Evolutionary conservation across 2,888 invertebrate species (phyloP).

Genomic region (Drosophila gaucha): DNA sequence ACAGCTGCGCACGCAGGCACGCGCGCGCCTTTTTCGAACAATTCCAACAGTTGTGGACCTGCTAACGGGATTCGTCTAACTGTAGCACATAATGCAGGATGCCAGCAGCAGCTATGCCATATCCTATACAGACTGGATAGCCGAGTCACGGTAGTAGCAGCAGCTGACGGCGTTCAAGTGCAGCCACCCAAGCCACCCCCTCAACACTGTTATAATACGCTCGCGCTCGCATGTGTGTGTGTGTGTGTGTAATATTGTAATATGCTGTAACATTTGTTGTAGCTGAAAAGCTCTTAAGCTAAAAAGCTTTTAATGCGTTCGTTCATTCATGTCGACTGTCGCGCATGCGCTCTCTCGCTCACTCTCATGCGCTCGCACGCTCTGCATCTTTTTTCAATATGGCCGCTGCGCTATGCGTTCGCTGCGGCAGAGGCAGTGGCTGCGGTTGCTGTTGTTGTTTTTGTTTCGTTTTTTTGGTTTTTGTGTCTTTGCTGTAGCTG

Average conservation of each 20-base stretch:
- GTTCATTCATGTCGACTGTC: constrained; percentile 18
- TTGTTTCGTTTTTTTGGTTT: constrained; percentile 42
- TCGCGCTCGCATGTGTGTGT: background rate
- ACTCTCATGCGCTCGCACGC: background rate
- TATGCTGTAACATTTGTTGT: constrained; percentile 23
- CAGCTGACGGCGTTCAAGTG: constrained; percentile 38
- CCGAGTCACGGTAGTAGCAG: constrained; percentile 83
- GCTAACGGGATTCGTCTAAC: constrained; percentile 15
- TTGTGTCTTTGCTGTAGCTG: constrained; percentile 54
- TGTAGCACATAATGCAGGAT: constrained; percentile 80
- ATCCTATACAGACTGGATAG: constrained; percentile 85
- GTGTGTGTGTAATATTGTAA: constrained; percentile 31
- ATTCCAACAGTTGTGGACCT: constrained; percentile 4
- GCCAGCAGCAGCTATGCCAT: constrained; percentile 83
- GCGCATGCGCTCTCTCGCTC: constrained; percentile 4
- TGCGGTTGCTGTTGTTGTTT: constrained; percentile 34
- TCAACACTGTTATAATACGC: constrained; percentile 1
- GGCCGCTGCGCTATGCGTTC: constrained; percentile 61
- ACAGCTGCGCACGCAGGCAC: constrained; percentile 18
- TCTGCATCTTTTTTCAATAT: constrained; percentile 63
- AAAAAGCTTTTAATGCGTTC: constrained; percentile 31
- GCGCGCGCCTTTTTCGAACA: constrained; percentile 10
- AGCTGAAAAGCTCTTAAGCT: constrained; percentile 40
- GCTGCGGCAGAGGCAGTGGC: constrained; percentile 11
- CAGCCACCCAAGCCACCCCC: background rate